Conservation (phyloP, 2,888 invertebrate species). For the Pollenia amentaria region DNA sequence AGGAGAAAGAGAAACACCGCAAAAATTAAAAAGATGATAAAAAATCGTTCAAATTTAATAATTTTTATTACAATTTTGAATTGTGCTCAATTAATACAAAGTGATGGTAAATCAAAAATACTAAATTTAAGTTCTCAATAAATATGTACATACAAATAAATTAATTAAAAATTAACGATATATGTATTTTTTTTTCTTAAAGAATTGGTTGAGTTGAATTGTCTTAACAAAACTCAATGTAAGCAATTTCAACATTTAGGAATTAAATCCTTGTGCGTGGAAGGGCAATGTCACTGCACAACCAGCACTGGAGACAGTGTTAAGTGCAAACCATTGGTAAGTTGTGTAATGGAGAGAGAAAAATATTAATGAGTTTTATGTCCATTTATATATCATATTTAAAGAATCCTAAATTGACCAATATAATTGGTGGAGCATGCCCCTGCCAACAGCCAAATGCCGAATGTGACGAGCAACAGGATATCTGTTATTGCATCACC, state of each 20-base stretch:
- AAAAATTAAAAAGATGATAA: constrained; percentile 29
- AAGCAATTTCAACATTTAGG: constrained; percentile 74
- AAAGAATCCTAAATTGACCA: constrained; percentile 77
- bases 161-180: not conserved
- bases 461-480: constrained; percentile 76
- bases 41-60: constrained; percentile 6
- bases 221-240: constrained; percentile 78
- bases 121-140: not conserved
- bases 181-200: constrained; percentile 11
- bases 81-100: constrained; percentile 2
- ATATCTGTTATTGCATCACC: constrained; percentile 79
- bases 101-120: constrained; percentile 54
- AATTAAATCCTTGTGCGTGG: constrained; percentile 76
- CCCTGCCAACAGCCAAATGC: constrained; percentile 79
- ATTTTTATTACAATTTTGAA: constrained; percentile 43
- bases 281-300: constrained; percentile 77
- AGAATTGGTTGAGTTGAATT: constrained; percentile 79
- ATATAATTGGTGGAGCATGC: constrained; percentile 82
- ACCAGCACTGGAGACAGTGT: constrained; percentile 70
- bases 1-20: constrained; percentile 6
- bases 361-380: constrained; percentile 17
- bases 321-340: constrained; percentile 78
- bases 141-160: not conserved
- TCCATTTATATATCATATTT: constrained; percentile 1
- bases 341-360: constrained; percentile 38